phyloP scores from a whole-genome alignment of 2,888 invertebrate species.

The Agelastica alni region DNA sequence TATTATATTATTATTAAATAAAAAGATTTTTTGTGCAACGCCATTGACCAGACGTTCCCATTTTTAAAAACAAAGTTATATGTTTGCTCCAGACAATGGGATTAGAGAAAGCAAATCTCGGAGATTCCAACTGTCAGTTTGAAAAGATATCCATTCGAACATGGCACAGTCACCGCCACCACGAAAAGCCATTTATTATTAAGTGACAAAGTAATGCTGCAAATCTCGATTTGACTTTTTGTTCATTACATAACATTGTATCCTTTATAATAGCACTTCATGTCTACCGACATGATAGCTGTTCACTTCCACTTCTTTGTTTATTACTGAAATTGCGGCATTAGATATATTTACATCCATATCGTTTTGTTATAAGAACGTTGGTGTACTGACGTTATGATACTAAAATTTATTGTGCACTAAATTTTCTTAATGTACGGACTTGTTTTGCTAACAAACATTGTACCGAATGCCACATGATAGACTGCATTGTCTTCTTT shows the following conservation, averaged over 20 bases:
- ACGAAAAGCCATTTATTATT: conserved; percentile 27
- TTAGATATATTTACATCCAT: conserved; percentile 19
- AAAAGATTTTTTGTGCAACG: conserved; percentile 3
- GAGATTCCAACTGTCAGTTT: conserved; percentile 25
- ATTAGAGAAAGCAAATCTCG: conserved; percentile 24
- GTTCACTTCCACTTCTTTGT: conserved; percentile 19
- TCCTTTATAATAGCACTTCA: conserved; percentile 22
- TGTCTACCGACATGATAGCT: conserved; percentile 20
- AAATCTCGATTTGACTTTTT: conserved; percentile 26
- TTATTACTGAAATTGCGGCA: conserved; percentile 14
- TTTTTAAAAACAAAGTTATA: conserved; percentile 6
- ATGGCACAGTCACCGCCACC: conserved; percentile 16
- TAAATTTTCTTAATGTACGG: not conserved
- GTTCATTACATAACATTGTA: conserved; percentile 28
- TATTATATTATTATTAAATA: no score
- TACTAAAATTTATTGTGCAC: not conserved
- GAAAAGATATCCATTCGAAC: conserved; percentile 23
- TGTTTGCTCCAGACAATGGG: conserved; percentile 21
- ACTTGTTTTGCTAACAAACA: not conserved
- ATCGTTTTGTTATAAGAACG: conserved; percentile 3
- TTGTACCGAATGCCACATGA: not conserved
- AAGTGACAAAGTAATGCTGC: conserved; percentile 26
- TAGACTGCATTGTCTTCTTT: not conserved
- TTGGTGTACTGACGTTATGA: not conserved
- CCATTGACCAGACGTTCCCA: not conserved